phyloP scores from a whole-genome alignment of 2,888 invertebrate species.

The Epirrhoe alternata region DNA sequence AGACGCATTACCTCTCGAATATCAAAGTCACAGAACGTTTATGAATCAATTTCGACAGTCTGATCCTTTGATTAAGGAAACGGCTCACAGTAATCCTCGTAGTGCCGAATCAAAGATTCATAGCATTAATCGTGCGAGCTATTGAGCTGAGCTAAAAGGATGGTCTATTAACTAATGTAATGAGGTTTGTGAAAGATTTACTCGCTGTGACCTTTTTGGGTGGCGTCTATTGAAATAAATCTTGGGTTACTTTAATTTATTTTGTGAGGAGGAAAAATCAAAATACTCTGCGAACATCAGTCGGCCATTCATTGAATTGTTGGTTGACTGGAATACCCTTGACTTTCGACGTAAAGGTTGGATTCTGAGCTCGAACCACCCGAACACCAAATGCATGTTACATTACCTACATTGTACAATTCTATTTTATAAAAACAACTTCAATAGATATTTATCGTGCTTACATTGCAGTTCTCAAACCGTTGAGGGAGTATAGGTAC shows the following conservation, averaged over 20 bases:
- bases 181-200: conserved; percentile 32
- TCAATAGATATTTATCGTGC: no score
- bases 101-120: conserved; percentile 37
- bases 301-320: no score
- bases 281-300: neutral
- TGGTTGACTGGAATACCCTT: no score
- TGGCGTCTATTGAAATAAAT: conserved; percentile 15
- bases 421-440: no score
- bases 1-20: conserved; percentile 47
- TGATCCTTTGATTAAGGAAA: conserved; percentile 40
- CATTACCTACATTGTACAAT: no score
- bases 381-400: no score
- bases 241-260: conserved; percentile 14
- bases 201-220: conserved; percentile 15
- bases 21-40: conserved; percentile 38
- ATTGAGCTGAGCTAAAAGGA: conserved; percentile 34
- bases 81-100: conserved; percentile 27
- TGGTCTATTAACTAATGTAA: conserved; percentile 34
- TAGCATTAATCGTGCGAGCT: conserved; percentile 34
- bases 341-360: no score
- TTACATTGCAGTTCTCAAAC: neutral
- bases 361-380: no score
- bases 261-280: conserved; percentile 4
- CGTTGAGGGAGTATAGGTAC: neutral
- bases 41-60: conserved; percentile 40